These are phyloP conservation scores for Drosophila melanosoma DNA, from an alignment of 2,888 invertebrate genomes.

Conservation along the genomic window DNA sequence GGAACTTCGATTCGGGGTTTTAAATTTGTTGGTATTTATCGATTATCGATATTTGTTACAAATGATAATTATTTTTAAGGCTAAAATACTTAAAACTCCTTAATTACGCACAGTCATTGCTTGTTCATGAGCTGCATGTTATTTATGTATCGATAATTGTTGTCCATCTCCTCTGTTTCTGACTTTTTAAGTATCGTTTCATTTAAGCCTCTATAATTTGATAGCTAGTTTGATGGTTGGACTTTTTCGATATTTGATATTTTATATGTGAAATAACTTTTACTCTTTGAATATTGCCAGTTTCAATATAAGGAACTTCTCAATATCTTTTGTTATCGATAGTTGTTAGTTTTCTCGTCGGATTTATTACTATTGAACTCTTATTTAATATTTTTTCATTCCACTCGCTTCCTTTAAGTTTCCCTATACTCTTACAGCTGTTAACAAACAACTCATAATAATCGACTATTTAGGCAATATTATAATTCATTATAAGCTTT, in stretches of 20 bases:
- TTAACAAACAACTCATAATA: neutral
- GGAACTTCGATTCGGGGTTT: neutral
- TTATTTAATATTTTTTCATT: neutral
- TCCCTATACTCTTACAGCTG: neutral
- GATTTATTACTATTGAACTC: neutral
- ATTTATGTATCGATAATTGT: neutral
- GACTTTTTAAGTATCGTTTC: neutral
- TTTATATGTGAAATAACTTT: too few species aligned
- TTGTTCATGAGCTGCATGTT: neutral
- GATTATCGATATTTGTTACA: neutral
- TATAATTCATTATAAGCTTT: neutral
- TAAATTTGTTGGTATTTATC: neutral
- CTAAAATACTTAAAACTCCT: neutral
- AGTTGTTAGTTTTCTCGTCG: neutral
- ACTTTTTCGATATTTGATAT: neutral
- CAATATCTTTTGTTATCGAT: neutral
- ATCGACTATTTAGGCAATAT: neutral
- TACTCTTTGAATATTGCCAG: too few species aligned
- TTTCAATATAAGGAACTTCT: too few species aligned
- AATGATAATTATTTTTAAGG: neutral
- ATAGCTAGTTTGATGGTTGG: neutral
- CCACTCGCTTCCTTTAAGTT: neutral
- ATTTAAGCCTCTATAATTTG: too few species aligned
- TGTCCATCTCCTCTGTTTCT: neutral
- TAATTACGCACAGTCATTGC: neutral